Evolutionary conservation across 2,113 vertebrate species (phyloP), one percentile per base, ranked within the genome.

Genomic region (Spilogale gracilis): DNA sequence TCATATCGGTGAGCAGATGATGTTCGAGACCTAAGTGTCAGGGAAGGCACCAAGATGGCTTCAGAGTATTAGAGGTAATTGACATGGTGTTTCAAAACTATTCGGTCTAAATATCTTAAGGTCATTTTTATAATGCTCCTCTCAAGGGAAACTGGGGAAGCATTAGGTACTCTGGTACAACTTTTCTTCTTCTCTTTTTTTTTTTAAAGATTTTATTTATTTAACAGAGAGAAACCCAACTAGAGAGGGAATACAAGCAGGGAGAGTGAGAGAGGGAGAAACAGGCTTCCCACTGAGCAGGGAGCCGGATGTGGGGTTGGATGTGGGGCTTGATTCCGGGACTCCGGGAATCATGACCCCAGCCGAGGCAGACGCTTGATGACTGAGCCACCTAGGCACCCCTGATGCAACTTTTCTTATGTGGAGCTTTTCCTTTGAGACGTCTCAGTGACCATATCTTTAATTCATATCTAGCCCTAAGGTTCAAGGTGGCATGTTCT

Each of bases 1-100:
- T 98, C 99, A 99, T 98, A 99, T 99, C 84, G 99, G 99, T 98
- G 99, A 99, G 98, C 99, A 99, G 98, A 99, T 99, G 0, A 99
- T 99, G 52, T 99, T 99, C 98, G 99, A 99, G 98, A 99, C 99
- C 98, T 99, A 98, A 99, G 91, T 10, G 5, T 89, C 20, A 56
- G 74, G n/a, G 91, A 3, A 91, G 78, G 30, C 27, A 91, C 21
- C 25, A 52, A 82, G 21, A 38, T 76, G 14, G 18, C 60, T 91
- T 82, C 0, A 10, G n/a, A 88, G 8, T 85, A 58, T 90, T 96
- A 67, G 60, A 87, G 9, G 12, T 81, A 82, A 92, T 1, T 58
- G 43, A 69, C 45, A 52, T 27, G 17, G 23, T 87, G 43, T 74
- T 95, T 86, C 23, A 38, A 71, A 63, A 67, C 97, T 56, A 94